Evolutionary conservation across 2,888 invertebrate species (phyloP).

Genomic region (Andrena hattorfiana): DNA sequence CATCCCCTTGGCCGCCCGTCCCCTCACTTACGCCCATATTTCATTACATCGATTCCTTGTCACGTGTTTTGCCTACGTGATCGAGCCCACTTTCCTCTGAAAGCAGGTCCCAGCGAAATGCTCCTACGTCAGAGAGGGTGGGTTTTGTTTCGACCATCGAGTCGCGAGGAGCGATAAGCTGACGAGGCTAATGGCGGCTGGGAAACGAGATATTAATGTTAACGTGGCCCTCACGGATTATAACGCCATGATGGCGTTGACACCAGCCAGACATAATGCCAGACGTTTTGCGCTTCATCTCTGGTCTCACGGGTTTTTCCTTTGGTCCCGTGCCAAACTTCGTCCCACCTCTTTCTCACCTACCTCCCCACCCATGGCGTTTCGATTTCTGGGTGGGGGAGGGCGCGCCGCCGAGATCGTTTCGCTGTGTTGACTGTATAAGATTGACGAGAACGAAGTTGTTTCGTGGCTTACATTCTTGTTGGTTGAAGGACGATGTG

Average conservation of each 20-base stretch:
- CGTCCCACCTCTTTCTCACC: slow-evolving; percentile 23
- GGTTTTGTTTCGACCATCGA: slow-evolving; percentile 39
- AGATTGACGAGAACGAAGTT: background rate
- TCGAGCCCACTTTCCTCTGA: slow-evolving; percentile 24
- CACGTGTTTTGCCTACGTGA: slow-evolving; percentile 56
- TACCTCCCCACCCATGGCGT: background rate
- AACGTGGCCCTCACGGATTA: background rate
- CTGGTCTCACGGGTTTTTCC: background rate
- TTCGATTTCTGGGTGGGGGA: slow-evolving; percentile 10
- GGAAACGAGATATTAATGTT: slow-evolving; percentile 24
- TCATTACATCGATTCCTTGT: slow-evolving; percentile 61
- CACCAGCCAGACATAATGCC: slow-evolving; percentile 20
- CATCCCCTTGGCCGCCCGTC: slow-evolving; percentile 9
- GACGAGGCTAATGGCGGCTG: slow-evolving; percentile 12
- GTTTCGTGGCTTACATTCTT: background rate
- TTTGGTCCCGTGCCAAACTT: slow-evolving; percentile 39
- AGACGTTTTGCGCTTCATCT: slow-evolving; percentile 24
- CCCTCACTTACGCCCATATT: slow-evolving; percentile 36
- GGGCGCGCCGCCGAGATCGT: background rate
- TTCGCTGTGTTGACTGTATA: background rate
- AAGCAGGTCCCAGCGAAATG: background rate
- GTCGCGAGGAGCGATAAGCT: slow-evolving; percentile 13
- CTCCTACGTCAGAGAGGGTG: background rate
- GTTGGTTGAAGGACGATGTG: background rate
- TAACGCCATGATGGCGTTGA: slow-evolving; percentile 35